Percentiles rank a stretch among this genome's conserved stretches.
phyloP scores from a whole-genome alignment of 2,888 invertebrate genomes.

The Yponomeuta cagnagella region DNA sequence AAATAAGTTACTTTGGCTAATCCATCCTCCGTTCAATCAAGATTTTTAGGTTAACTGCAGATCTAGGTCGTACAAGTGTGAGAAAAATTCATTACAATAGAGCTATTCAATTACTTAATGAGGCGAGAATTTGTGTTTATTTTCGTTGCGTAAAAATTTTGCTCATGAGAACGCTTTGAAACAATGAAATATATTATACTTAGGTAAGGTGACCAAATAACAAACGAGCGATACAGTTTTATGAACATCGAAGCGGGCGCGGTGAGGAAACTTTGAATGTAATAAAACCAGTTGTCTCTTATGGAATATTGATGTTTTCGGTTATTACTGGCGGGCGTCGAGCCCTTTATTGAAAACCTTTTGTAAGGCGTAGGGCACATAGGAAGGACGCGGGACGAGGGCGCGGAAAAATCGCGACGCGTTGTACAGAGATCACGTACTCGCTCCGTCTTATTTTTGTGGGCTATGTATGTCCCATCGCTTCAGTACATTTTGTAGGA shows the following conservation, averaged over 20 bases:
- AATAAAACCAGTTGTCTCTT: slow-evolving; percentile 14
- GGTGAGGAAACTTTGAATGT: not conserved
- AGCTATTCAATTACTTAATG: not conserved
- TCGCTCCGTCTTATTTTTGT: too few relatives aligned
- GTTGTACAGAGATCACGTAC: too few relatives aligned
- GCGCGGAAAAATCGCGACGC: too few relatives aligned
- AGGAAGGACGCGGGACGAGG: too few relatives aligned
- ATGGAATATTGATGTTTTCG: slow-evolving; percentile 38
- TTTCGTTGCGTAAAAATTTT: not conserved
- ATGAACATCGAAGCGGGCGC: not conserved
- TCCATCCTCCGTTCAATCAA: too few relatives aligned
- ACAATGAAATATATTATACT: not conserved
- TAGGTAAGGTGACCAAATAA: not conserved
- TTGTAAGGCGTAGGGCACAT: slow-evolving; percentile 20
- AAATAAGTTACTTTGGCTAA: too few relatives aligned
- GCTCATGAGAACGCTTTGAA: not conserved
- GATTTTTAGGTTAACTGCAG: slow-evolving; percentile 6
- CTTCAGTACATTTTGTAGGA: too few relatives aligned
- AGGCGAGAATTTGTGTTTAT: not conserved
- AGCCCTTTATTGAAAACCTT: slow-evolving; percentile 49
- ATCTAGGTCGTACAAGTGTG: not conserved
- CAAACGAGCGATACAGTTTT: not conserved
- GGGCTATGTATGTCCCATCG: too few relatives aligned
- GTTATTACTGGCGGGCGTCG: slow-evolving; percentile 22
- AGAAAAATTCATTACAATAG: not conserved